Base-by-base conservation (phyloP, 1,140 invertebrate genomes). In the Heterodera carotae region DNA sequence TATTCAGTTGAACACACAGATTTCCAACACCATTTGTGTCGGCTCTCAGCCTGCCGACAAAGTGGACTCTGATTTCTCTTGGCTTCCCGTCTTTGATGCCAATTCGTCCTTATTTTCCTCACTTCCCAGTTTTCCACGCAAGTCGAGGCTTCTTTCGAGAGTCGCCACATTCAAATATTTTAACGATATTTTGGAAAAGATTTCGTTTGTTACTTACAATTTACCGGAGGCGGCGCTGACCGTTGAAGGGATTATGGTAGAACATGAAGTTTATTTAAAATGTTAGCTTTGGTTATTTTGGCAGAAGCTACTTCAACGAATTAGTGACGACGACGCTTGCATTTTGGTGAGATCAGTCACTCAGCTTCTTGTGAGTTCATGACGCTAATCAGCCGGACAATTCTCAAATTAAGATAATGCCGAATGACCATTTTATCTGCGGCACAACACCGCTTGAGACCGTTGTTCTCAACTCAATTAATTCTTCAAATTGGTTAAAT, bases 61-160 rank as follows among this genome's bases (percentile, higher is more conserved):
- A 25, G 31, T 29, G 3, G 79, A 80, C 39, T 83, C 81, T 70
- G 88, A 89, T 78, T 89, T 89, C 78, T 87, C 88, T 33, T 88
- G 85, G 53, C 88, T 89, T 36, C 82, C 95, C 90, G 95, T 95
- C 1, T 98, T 98, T 90, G 94, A 97, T 87, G 94, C 95, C 29
- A 91, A 95, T 87, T 93, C 96, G 48, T 97, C 97, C 89, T 95
- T 97, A 89, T 91, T 95, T 80, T 90, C 97, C 39, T 89, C 97
- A 36, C 96, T 96, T 56, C 95, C 96, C 1, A 97, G 96, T n/a
- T 98, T 98, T 90, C 96, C 96, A 12, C 91, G 96, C 2, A 97
- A 96, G 88, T 95, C 95, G 1, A 93, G 94, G 89, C 96, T 98
- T 82, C 94, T 94, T 81, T 92, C 92, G 67, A 90, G 94, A 56